Conservation (phyloP, 2,113 vertebrate genomes). For the Platichthys flesus region DNA sequence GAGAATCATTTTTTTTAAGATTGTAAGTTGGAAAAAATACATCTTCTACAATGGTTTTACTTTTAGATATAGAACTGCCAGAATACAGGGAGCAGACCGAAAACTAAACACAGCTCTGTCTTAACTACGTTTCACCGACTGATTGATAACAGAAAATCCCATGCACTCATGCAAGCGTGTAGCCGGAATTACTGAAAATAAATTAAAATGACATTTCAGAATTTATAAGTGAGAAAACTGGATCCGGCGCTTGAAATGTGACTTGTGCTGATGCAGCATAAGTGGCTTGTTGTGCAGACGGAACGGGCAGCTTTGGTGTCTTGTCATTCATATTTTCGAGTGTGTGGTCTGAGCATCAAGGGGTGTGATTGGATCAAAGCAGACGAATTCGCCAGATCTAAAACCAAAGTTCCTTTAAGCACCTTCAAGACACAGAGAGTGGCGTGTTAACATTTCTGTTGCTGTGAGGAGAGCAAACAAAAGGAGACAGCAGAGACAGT, state of each 20-base stretch:
- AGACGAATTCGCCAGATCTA: slow-evolving; percentile 49
- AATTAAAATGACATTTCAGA: background rate
- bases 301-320: slow-evolving; percentile 26
- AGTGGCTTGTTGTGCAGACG: slow-evolving; percentile 13
- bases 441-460: slow-evolving; percentile 62
- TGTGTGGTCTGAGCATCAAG: slow-evolving; percentile 48
- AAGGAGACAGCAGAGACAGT: slow-evolving; percentile 74
- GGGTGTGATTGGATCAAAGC: slow-evolving; percentile 58
- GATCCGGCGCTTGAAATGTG: background rate
- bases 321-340: slow-evolving; percentile 49
- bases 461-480: slow-evolving; percentile 59
- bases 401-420: slow-evolving; percentile 56
- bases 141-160: background rate
- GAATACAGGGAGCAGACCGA: background rate
- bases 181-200: background rate
- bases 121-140: background rate
- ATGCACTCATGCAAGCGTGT: background rate
- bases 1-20: too few species aligned
- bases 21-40: background rate
- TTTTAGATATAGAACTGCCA: background rate
- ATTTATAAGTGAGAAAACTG: background rate
- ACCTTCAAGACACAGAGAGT: slow-evolving; percentile 59
- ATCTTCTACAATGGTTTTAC: background rate
- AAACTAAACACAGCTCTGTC: background rate
- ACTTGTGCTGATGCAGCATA: slow-evolving; percentile 29